These are phyloP conservation scores for Autographa pulchrina DNA, from an alignment of 2,888 invertebrate species.

Conservation along the genomic window DNA sequence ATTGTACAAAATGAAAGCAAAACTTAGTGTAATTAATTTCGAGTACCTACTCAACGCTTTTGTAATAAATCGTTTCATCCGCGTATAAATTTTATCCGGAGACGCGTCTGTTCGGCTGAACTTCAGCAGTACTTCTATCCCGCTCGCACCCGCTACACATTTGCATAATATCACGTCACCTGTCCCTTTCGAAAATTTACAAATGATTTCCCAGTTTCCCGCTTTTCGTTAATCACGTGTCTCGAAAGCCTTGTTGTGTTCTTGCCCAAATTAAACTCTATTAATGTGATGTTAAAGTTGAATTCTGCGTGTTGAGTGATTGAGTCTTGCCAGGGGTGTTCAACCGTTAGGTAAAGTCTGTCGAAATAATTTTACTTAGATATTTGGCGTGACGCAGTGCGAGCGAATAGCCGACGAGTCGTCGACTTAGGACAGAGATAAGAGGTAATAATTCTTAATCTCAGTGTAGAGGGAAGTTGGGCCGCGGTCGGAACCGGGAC, in stretches of 20 bases:
- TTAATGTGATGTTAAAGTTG: conserved; percentile 61
- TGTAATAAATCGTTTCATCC: conserved; percentile 89
- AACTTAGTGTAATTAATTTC: conserved; percentile 87
- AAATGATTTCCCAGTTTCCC: conserved; percentile 88
- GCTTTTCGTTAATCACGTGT: conserved; percentile 86
- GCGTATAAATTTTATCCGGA: conserved; percentile 84
- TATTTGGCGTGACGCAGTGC: conserved; percentile 73
- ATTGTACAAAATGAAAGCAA: conserved; percentile 82
- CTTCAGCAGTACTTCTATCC: conserved; percentile 74
- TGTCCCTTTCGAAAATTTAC: conserved; percentile 85
- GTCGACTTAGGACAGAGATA: conserved; percentile 82
- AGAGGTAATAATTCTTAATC: conserved; percentile 86
- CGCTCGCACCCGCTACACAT: conserved; percentile 72
- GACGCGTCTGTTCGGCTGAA: conserved; percentile 73
- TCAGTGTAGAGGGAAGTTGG: conserved; percentile 66
- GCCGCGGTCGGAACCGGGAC: conserved; percentile 65
- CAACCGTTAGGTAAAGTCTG: conserved; percentile 83
- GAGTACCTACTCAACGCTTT: conserved; percentile 88
- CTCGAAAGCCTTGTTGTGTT: conserved; percentile 67
- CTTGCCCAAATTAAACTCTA: conserved; percentile 65
- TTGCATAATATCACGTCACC: conserved; percentile 86
- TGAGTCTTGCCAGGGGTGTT: conserved; percentile 68
- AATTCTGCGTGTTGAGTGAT: conserved; percentile 53
- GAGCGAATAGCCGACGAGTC: conserved; percentile 82
- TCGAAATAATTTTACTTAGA: conserved; percentile 85